Evolutionary conservation across 2,113 vertebrate genomes (phyloP), one percentile per base, ranked within the genome.

Genomic region (Leptobrachium ailaonicum): DNA sequence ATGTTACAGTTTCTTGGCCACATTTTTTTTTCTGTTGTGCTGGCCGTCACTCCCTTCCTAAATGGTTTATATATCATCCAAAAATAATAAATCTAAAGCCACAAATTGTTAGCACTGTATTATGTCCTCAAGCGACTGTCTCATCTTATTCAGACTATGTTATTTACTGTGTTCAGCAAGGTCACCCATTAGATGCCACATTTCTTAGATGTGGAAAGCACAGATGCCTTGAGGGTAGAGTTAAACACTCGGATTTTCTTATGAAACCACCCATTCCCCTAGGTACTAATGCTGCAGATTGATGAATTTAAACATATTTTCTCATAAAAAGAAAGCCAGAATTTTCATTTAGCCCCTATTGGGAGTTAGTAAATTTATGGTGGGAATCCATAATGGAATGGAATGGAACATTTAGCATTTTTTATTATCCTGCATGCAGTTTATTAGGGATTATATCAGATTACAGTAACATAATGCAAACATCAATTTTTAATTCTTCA

Each of bases 261-360:
- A n/a, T 73, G 81, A 77, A 76, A 80, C 54, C 58, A 58, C 63
- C 76, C 40, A 0, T 32, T 84, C 83, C 80, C 66, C 12, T 14
- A 76, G 40, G 80, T 83, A 71, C 70, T 70, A 85, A n/a, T 72
- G 43, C 41, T 47, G n/a, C 62, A 66, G 78, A 78, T 81, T 71
- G 70, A 47, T 62, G 54, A 83, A 83, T 32, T 78, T 86, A 76
- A 79, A 84, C 83, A 2, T 66, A 75, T 67, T 80, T 4, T 84
- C 74, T 2, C 2, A 63, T 70, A 40, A 69, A 69, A 56, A 71
- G 54, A 77, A 70, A 62, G 6, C 53, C 45, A 53, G 53, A 41
- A 77, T 69, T n/a, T 72, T 85, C 42, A 83, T 66, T 79, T 85
- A 79, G 77, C 75, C 41, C 43, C 11, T 43, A 71, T 40, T 54